A percentile compares a stretch with the other conserved stretches of the same genome.
Evolutionary conservation across 1,140 invertebrate genomes (phyloP).

Genomic region (Helicoverpa armigera): DNA sequence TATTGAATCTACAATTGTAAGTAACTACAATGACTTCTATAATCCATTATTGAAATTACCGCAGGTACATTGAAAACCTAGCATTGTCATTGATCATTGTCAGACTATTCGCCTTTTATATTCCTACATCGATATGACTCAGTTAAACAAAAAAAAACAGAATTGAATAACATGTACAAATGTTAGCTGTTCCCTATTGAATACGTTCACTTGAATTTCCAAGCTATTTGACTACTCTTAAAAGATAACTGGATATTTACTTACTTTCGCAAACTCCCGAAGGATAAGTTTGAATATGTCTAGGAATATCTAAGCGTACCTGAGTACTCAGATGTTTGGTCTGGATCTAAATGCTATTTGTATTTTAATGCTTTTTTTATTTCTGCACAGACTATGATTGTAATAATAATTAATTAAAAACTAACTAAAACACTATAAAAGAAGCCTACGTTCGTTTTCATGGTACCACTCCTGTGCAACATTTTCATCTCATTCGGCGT

Average conservation of each 20-base stretch:
- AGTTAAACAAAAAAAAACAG: background rate
- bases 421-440: too few relatives aligned
- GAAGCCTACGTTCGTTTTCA: too few relatives aligned
- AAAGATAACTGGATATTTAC: conserved; percentile 16
- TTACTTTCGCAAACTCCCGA: background rate
- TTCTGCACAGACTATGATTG: too few relatives aligned
- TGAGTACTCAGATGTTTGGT: background rate
- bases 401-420: too few relatives aligned
- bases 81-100: too few relatives aligned
- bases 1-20: too few relatives aligned
- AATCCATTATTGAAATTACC: too few relatives aligned
- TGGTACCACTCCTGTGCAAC: too few relatives aligned
- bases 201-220: background rate
- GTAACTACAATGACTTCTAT: too few relatives aligned
- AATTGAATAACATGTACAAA: background rate
- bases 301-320: conserved; percentile 1
- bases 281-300: background rate
- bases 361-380: background rate
- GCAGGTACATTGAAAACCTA: too few relatives aligned
- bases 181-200: background rate
- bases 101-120: too few relatives aligned
- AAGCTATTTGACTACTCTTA: conserved; percentile 9
- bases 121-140: background rate
- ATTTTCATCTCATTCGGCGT: too few relatives aligned
- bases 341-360: background rate